A percentile compares a stretch with the other conserved stretches of the same genome.
phyloP scores from a whole-genome alignment of 2,113 vertebrate genomes.

The Epinephelus lanceolatus region DNA sequence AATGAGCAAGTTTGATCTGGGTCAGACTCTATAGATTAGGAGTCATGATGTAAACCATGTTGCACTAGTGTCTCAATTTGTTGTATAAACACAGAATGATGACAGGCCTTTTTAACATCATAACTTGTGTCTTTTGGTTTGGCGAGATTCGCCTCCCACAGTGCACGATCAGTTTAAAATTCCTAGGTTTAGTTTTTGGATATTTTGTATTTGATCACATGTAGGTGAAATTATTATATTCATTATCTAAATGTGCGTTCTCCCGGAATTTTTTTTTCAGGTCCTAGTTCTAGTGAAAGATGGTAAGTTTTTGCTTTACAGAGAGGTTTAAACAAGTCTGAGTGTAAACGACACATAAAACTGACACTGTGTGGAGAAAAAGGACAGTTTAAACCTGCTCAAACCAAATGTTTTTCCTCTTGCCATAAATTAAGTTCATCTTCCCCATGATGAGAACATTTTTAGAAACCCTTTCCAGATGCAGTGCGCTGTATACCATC shows the following conservation, averaged over 20 bases:
- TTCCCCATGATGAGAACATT: not conserved
- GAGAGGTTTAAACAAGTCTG: not conserved
- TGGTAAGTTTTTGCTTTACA: not conserved
- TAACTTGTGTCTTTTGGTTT: not conserved
- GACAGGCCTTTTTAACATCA: not conserved
- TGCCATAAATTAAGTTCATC: not conserved
- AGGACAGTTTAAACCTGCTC: not conserved
- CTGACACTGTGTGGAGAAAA: not conserved
- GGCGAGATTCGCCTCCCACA: not conserved
- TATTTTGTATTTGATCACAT: not conserved
- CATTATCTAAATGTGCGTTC: not conserved
- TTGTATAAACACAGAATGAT: not conserved
- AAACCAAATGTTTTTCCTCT: not conserved
- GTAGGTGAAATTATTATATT: not conserved
- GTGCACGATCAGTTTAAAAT: not conserved
- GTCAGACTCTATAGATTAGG: constrained; percentile 5
- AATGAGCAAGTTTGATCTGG: not conserved
- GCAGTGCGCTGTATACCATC: not conserved
- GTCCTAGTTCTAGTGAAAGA: not conserved
- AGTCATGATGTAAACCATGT: not conserved
- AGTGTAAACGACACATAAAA: not conserved
- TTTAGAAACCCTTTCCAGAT: not conserved
- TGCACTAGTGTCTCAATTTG: not conserved
- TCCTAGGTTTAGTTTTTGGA: not conserved
- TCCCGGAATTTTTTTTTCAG: not conserved